Base-by-base conservation (phyloP, 2,113 vertebrate species). In the Corythoichthys intestinalis region DNA sequence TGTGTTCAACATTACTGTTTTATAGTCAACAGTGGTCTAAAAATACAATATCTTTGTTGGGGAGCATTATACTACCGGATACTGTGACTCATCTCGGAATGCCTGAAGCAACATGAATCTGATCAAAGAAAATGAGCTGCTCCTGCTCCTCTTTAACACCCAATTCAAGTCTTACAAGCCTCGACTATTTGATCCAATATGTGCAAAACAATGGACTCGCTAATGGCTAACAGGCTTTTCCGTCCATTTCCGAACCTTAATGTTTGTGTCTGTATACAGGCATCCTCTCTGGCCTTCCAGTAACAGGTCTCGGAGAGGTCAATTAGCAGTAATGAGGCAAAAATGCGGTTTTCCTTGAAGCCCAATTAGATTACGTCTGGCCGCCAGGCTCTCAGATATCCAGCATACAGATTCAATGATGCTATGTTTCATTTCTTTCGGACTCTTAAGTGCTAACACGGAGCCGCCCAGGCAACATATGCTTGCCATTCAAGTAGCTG, bases 251-350 rank as follows among this genome's bases (percentile, higher is more conserved):
- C 74, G 78, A 75, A 58, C 67, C 71, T 79, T 90, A 87, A 86
- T 91, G 87, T 83, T 84, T 86, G 76, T 84, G 76, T 88, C 81
- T 74, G 81, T 83, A 87, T 46, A 70, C 83, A 84, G 78, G 82
- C 84, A 83, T 91, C 85, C 87, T 91, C 81, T 85, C 52, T 82
- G 81, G 74, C 66, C 58, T 90, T 90, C 88, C 89, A 89, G 88
- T 90, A 91, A 91, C 91, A 86, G 88, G 89, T 91, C 88, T 91
- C 80, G 63, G 52, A 86, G 88, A 92, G 89, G 91, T 91, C 89
- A 91, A 89, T 91, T 89, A 91, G 85, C 82, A 4, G 79, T 91
- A 92, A 92, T 88, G 89, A 92, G 66, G 78, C 82, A 84, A 86
- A 92, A 92, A 92, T 91, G 87, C 67, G 66, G 74, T 92, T 91